Conservation (phyloP, 2,113 vertebrate genomes). For the Opisthocomus hoazin region DNA sequence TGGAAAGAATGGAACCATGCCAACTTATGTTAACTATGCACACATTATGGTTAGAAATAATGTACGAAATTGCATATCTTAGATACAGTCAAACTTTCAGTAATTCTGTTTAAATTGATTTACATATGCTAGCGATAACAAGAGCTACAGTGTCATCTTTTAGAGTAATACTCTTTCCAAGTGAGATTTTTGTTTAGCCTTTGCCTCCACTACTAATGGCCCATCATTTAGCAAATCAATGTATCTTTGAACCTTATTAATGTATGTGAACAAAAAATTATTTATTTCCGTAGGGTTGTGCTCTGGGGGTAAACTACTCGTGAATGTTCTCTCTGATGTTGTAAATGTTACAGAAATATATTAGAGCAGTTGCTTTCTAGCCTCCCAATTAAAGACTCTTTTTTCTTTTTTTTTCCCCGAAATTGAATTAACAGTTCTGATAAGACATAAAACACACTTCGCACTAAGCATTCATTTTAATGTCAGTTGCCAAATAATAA, state of each 20-base stretch:
- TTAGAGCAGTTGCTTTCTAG: not conserved
- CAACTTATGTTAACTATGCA: not conserved
- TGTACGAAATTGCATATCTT: not conserved
- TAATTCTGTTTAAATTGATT: not conserved
- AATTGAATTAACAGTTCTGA: not conserved
- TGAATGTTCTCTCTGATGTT: not conserved
- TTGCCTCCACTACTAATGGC: not conserved
- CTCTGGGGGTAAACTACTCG: not conserved
- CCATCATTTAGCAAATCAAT: slow-evolving; percentile 31
- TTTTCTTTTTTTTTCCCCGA: not conserved
- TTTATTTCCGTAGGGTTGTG: not conserved
- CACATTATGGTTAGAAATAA: not conserved
- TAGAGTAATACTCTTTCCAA: not conserved
- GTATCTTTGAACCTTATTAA: slow-evolving; percentile 15
- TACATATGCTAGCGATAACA: not conserved
- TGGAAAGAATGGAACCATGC: not conserved
- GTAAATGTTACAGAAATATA: not conserved
- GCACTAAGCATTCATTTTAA: not conserved
- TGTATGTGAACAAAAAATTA: not conserved
- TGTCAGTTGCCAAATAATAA: not conserved
- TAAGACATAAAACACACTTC: not conserved
- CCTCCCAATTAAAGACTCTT: not conserved
- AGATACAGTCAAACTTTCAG: not conserved
- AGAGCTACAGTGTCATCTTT: not conserved
- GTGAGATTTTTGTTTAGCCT: not conserved